Evolutionary conservation across 2,113 vertebrate species (phyloP).

Genomic region (Benitochromis conjunctus): DNA sequence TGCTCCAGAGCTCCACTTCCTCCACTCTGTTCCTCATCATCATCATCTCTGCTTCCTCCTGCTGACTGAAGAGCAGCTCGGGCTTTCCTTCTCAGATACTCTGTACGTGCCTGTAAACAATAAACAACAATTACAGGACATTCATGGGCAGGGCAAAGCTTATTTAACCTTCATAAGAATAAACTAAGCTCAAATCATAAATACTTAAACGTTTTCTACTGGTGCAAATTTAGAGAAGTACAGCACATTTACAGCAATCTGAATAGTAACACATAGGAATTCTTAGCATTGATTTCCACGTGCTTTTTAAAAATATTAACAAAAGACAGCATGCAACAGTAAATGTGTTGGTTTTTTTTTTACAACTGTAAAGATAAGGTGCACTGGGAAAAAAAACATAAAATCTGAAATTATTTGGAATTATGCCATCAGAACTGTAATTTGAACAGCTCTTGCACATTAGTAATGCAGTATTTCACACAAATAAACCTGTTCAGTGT

Average conservation of each 20-base stretch:
- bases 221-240: background rate
- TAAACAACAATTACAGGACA: background rate
- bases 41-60: background rate
- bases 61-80: conserved; percentile 41
- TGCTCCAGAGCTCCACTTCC: conserved; percentile 56
- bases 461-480: background rate
- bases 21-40: background rate
- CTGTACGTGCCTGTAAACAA: conserved; percentile 79
- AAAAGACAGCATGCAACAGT: background rate
- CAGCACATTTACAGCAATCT: background rate
- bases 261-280: background rate
- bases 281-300: background rate
- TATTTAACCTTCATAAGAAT: background rate
- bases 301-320: background rate
- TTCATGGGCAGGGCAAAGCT: background rate
- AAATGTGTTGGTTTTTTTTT: background rate
- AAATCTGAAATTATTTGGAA: background rate
- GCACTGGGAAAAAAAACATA: background rate
- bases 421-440: background rate
- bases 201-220: background rate
- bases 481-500: background rate
- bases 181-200: background rate
- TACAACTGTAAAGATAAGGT: background rate
- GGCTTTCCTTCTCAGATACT: conserved; percentile 79
- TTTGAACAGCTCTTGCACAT: background rate